Conservation (phyloP, 1,140 invertebrate species). For the Eumaeus atala region DNA sequence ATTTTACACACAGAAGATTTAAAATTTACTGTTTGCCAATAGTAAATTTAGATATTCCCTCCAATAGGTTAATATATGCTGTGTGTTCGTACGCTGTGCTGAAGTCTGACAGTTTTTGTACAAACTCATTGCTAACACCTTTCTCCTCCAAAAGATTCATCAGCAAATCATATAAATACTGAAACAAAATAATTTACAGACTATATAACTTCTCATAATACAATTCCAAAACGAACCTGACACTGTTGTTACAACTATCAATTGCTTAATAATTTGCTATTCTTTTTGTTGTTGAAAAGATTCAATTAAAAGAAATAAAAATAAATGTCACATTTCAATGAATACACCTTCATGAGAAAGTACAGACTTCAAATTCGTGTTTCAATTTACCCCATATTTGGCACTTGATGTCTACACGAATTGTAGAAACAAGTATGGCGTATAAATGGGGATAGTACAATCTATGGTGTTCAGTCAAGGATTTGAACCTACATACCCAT, state of each 20-base stretch:
- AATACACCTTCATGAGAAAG: conserved; percentile 37
- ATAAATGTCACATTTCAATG: conserved; percentile 50
- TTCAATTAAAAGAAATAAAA: conserved; percentile 14
- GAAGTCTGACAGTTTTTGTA: conserved; percentile 87
- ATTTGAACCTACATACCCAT: conserved; percentile 38
- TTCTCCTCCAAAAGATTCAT: conserved; percentile 96
- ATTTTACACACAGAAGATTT: not conserved
- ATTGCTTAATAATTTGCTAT: too few species aligned
- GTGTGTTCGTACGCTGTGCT: conserved; percentile 93
- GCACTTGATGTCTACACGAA: conserved; percentile 55
- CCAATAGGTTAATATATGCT: conserved; percentile 89
- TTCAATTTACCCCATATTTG: conserved; percentile 59
- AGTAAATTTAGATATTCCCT: conserved; percentile 90
- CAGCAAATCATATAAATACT: conserved; percentile 94
- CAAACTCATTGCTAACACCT: conserved; percentile 93
- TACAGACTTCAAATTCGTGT: conserved; percentile 52
- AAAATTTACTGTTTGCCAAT: conserved; percentile 73
- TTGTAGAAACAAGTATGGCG: conserved; percentile 63
- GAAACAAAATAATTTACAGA: conserved; percentile 66
- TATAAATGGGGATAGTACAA: conserved; percentile 44
- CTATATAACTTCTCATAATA: not conserved
- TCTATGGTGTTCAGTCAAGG: conserved; percentile 13
- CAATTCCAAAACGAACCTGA: too few species aligned
- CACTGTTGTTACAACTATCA: too few species aligned
- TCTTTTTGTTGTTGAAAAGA: too few species aligned